phyloP scores from a whole-genome alignment of 2,797 vertebrate genomes.

The Muscicapa striata region DNA sequence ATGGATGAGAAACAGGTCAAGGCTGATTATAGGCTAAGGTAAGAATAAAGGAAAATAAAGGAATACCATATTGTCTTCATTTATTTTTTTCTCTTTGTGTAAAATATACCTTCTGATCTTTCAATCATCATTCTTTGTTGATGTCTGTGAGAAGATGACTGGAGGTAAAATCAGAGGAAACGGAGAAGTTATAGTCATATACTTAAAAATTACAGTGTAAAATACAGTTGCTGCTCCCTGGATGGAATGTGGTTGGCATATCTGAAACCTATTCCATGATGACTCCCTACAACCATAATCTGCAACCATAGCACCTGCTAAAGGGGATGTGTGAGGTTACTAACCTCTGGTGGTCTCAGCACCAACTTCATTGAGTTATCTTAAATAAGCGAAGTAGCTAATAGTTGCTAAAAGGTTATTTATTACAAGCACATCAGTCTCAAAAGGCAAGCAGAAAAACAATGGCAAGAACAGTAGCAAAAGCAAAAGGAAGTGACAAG shows the following conservation, averaged over 20 bases:
- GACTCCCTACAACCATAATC: neutral
- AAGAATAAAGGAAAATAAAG: neutral
- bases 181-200: neutral
- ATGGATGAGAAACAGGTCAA: neutral
- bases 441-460: too few relatives aligned
- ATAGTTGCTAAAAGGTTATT: too few relatives aligned
- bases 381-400: too few relatives aligned
- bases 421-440: too few relatives aligned
- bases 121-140: neutral
- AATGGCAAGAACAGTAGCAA: too few relatives aligned
- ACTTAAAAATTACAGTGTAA: neutral
- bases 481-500: too few relatives aligned
- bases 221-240: neutral
- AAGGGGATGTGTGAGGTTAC: neutral
- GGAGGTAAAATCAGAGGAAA: neutral
- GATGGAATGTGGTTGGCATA: neutral
- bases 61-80: neutral
- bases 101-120: neutral
- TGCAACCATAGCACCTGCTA: neutral
- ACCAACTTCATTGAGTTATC: too few relatives aligned
- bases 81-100: neutral
- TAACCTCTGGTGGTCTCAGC: too few relatives aligned
- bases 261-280: neutral
- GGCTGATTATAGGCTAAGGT: neutral
- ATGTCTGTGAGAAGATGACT: neutral